Conservation (phyloP, 2,888 invertebrate species). For the Diplazon laetatorius region DNA sequence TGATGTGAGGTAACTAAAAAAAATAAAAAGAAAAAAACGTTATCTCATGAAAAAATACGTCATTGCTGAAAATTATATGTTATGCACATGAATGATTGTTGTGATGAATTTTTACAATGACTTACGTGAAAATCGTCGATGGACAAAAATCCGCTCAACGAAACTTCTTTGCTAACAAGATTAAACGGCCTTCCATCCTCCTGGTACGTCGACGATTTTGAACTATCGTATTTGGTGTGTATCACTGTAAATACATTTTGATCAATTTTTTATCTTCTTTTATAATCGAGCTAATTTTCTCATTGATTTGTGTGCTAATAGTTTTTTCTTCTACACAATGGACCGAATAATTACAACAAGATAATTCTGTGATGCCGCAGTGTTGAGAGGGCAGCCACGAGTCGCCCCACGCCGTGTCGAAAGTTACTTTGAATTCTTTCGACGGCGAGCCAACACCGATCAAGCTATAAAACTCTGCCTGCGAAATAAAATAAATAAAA, state of each 20-base stretch:
- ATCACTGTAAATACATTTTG: slow-evolving; percentile 83
- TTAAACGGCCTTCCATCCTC: slow-evolving; percentile 85
- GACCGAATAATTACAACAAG: slow-evolving; percentile 82
- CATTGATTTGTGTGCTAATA: too few relatives aligned
- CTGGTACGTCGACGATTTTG: slow-evolving; percentile 86
- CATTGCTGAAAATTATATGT: not conserved
- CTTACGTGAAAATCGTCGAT: slow-evolving; percentile 86
- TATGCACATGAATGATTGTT: too few relatives aligned
- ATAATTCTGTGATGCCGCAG: slow-evolving; percentile 79
- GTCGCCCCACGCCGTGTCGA: slow-evolving; percentile 83
- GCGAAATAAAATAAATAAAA: slow-evolving; percentile 23
- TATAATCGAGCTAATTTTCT: not conserved
- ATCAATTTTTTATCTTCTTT: not conserved
- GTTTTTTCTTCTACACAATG: not conserved
- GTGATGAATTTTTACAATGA: slow-evolving; percentile 26
- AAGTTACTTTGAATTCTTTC: slow-evolving; percentile 82
- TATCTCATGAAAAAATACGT: slow-evolving; percentile 1
- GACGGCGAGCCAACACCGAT: slow-evolving; percentile 83
- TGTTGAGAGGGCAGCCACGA: slow-evolving; percentile 83
- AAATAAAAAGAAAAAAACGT: not conserved
- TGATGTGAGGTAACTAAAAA: slow-evolving; percentile 84
- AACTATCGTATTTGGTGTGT: slow-evolving; percentile 88
- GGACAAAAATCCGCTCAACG: slow-evolving; percentile 87
- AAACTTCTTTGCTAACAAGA: slow-evolving; percentile 85
- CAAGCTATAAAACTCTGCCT: slow-evolving; percentile 83